Conservation (phyloP, 1,140 invertebrate species). For the Andricus grossulariae region DNA sequence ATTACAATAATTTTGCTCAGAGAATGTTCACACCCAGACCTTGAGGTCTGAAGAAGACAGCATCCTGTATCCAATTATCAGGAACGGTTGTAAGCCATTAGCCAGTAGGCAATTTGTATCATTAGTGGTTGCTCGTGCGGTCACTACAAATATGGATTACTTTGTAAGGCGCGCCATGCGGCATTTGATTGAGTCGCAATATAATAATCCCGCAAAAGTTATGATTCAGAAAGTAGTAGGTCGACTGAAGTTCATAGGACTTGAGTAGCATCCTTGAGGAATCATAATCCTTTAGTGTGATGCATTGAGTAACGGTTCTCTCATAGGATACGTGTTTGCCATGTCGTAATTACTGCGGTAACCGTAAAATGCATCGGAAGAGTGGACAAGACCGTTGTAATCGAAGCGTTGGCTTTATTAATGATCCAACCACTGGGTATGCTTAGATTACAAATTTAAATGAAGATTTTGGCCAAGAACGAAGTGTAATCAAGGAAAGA, state of each 20-base stretch:
- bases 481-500: too few species aligned
- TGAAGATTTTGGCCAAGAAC: too few species aligned
- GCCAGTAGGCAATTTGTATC: not conserved
- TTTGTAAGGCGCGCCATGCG: not conserved
- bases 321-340: not conserved
- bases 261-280: not conserved
- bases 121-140: constrained; percentile 12
- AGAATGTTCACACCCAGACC: not conserved
- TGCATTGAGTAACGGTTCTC: constrained; percentile 24
- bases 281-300: constrained; percentile 1
- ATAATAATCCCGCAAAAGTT: not conserved
- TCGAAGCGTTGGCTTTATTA: not conserved
- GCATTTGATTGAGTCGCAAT: not conserved
- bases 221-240: not conserved
- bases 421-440: too few species aligned
- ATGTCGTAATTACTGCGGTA: not conserved
- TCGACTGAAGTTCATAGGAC: not conserved
- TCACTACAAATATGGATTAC: constrained; percentile 3
- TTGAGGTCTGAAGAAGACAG: not conserved
- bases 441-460: too few species aligned
- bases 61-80: not conserved
- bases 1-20: not conserved
- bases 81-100: constrained; percentile 11
- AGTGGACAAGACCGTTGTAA: not conserved
- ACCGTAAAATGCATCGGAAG: not conserved